Evolutionary conservation across 2,113 vertebrate genomes (phyloP).

Genomic region (Albula glossodonta): DNA sequence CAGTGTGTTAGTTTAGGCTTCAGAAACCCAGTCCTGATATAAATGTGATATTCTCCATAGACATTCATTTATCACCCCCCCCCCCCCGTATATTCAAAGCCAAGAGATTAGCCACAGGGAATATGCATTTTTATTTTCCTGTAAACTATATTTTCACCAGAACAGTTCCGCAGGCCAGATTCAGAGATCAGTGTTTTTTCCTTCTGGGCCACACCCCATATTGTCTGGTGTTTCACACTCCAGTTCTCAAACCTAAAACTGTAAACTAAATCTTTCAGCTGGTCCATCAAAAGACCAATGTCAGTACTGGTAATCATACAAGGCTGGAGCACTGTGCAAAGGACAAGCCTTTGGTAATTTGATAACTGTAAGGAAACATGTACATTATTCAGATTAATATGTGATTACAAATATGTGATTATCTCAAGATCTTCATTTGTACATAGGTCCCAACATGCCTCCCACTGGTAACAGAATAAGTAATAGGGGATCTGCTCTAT

Average conservation of each 20-base stretch:
- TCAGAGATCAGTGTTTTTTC: conserved; percentile 4
- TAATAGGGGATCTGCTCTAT: too few relatives aligned
- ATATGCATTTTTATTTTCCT: conserved; percentile 6
- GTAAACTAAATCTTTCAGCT: background rate
- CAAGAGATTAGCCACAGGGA: conserved; percentile 13
- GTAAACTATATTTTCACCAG: conserved; percentile 2
- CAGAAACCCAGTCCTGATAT: background rate
- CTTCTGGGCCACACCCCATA: conserved; percentile 15
- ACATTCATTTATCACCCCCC: background rate
- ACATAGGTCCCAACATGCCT: too few relatives aligned
- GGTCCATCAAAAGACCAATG: background rate
- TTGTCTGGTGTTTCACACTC: conserved; percentile 10
- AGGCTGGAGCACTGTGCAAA: background rate
- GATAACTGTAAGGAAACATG: too few relatives aligned
- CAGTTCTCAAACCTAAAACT: background rate
- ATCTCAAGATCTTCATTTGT: too few relatives aligned
- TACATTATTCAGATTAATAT: too few relatives aligned
- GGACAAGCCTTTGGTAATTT: too few relatives aligned
- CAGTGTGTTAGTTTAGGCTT: background rate
- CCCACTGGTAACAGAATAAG: too few relatives aligned
- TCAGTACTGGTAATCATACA: background rate
- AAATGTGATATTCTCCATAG: background rate
- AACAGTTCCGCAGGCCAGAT: background rate
- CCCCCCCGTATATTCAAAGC: conserved; percentile 3
- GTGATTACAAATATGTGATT: too few relatives aligned